Evolutionary conservation across 2,888 invertebrate genomes (phyloP).

Genomic region (Lysandra coridon): DNA sequence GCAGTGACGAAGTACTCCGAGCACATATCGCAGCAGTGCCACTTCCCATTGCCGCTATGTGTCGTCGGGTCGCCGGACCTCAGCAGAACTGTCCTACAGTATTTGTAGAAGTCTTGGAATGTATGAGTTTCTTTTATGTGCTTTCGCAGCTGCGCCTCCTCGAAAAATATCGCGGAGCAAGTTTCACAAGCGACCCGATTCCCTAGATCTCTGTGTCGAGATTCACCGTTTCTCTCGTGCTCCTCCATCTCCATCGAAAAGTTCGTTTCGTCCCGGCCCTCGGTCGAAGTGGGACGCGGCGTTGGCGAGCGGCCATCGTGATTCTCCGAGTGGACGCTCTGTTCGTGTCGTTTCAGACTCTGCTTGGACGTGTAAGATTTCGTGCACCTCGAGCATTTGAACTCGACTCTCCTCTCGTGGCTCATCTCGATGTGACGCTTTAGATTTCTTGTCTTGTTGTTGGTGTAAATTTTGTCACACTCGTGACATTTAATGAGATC

Average conservation of each 20-base stretch:
- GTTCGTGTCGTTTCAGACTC: conserved; percentile 55
- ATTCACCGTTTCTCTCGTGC: conserved; percentile 39
- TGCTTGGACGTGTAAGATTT: conserved; percentile 65
- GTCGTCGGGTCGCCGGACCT: conserved; percentile 34
- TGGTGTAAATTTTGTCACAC: conserved; percentile 59
- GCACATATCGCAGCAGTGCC: conserved; percentile 62
- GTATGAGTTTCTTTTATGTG: conserved; percentile 61
- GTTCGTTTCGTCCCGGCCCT: conserved; percentile 44
- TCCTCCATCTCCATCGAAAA: conserved; percentile 46
- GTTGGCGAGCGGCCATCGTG: conserved; percentile 46
- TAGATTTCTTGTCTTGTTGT: conserved; percentile 57
- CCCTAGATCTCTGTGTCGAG: conserved; percentile 29
- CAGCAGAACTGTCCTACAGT: conserved; percentile 56
- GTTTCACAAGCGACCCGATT: conserved; percentile 47
- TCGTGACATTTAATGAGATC: conserved; percentile 51
- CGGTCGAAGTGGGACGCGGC: conserved; percentile 45
- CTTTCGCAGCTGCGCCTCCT: conserved; percentile 53
- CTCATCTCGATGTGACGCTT: conserved; percentile 61
- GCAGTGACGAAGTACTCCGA: conserved; percentile 49
- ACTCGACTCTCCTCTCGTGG: conserved; percentile 57
- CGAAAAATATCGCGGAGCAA: conserved; percentile 51
- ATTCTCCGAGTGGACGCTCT: conserved; percentile 48
- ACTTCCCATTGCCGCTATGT: not conserved
- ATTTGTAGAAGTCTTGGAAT: conserved; percentile 60
- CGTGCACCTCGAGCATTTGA: conserved; percentile 58